A percentile compares a stretch with the other conserved stretches of the same genome.
Evolutionary conservation across 2,888 invertebrate species (phyloP).

Genomic region (Chrysodeixis includens): DNA sequence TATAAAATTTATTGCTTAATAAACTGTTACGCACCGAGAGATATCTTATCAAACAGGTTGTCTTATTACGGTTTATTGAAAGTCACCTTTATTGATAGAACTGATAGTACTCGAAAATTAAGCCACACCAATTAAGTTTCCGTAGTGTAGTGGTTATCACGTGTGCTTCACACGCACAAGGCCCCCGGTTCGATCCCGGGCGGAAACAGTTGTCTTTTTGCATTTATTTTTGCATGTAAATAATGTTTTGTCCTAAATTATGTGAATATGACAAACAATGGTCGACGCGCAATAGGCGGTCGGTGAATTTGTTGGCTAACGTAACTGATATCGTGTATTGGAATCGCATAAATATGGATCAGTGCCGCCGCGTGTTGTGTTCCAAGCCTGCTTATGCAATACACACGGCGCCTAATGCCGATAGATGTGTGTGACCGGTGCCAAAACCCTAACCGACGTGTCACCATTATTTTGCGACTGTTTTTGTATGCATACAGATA

Average conservation of each 20-base stretch:
- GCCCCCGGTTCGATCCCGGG: constrained; percentile 92
- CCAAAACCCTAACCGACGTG: constrained; percentile 12
- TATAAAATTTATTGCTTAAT: background rate
- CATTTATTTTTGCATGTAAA: background rate
- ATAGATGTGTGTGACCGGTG: background rate
- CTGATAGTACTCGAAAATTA: background rate
- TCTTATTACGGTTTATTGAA: background rate
- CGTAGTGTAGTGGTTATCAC: constrained; percentile 94
- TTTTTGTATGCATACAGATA: background rate
- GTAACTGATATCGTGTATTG: constrained; percentile 49
- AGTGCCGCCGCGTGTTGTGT: constrained; percentile 17
- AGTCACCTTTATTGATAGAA: background rate
- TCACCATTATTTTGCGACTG: background rate
- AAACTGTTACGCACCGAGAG: background rate
- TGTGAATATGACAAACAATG: background rate
- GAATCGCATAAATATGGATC: constrained; percentile 63
- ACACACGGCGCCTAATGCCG: constrained; percentile 39
- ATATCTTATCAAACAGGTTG: background rate
- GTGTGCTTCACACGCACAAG: constrained; percentile 95
- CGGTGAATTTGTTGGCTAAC: constrained; percentile 16
- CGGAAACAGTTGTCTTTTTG: constrained; percentile 85
- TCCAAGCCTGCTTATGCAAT: constrained; percentile 25
- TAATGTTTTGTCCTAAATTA: background rate
- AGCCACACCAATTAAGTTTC: constrained; percentile 78
- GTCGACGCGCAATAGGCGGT: constrained; percentile 6